These are phyloP conservation scores for Ricordea florida DNA, from an alignment of 92 coral and sea anemone species.

Conservation along the genomic window DNA sequence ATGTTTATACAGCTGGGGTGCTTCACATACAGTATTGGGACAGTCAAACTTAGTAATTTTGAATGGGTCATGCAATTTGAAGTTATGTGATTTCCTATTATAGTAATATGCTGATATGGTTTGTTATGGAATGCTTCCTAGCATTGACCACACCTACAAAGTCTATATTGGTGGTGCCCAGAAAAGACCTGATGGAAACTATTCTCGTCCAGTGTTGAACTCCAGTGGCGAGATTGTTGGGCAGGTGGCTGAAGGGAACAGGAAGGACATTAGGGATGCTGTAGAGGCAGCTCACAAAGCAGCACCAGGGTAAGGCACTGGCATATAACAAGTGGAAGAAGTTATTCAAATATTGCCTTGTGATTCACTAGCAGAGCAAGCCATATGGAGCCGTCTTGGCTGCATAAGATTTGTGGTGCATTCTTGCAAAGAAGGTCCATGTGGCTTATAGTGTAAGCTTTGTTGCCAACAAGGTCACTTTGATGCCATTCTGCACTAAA, in stretches of 20 bases:
- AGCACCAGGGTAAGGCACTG: constrained; percentile 79
- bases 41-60: too few relatives aligned
- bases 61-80: too few relatives aligned
- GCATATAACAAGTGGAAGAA: background rate
- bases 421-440: background rate
- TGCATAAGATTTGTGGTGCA: too few relatives aligned
- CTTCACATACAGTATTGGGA: too few relatives aligned
- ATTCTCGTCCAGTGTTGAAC: constrained; percentile 84
- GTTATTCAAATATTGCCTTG: background rate
- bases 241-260: constrained; percentile 95
- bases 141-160: constrained; percentile 97
- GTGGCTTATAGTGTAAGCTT: background rate
- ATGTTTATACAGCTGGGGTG: too few relatives aligned
- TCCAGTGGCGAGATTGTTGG: constrained; percentile 84
- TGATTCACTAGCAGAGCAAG: too few relatives aligned
- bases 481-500: too few relatives aligned
- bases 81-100: background rate
- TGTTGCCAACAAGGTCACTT: too few relatives aligned
- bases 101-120: background rate
- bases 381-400: too few relatives aligned
- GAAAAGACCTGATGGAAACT: constrained; percentile 94
- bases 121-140: background rate
- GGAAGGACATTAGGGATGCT: constrained; percentile 97
- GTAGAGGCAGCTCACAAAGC: constrained; percentile 99
- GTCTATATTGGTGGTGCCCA: constrained; percentile 98